These are phyloP conservation scores for Scelioninae gen. 1 DNA, from an alignment of 2,888 invertebrate genomes.

Conservation along the genomic window DNA sequence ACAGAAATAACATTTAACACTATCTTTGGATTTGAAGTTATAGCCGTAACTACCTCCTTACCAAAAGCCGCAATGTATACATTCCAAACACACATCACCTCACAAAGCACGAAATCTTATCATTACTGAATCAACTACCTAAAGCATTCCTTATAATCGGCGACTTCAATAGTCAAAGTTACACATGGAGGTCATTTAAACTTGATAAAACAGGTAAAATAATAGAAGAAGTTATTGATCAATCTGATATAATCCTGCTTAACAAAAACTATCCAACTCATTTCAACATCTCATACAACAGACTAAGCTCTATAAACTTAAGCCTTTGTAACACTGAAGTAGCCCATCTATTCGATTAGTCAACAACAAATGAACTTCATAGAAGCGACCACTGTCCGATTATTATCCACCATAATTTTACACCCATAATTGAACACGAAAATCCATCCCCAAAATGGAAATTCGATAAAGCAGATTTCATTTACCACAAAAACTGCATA, in stretches of 20 bases:
- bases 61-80: conserved; percentile 29
- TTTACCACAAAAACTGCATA: too few species aligned
- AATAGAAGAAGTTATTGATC: conserved; percentile 62
- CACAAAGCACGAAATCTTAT: background rate
- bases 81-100: conserved; percentile 31
- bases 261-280: conserved; percentile 61
- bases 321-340: background rate
- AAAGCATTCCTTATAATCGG: conserved; percentile 67
- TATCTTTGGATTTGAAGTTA: conserved; percentile 5
- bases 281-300: conserved; percentile 53
- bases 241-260: conserved; percentile 47
- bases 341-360: conserved; percentile 41
- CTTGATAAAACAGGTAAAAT: conserved; percentile 66
- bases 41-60: background rate
- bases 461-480: conserved; percentile 54
- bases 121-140: conserved; percentile 11
- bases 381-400: conserved; percentile 67
- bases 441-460: conserved; percentile 41
- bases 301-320: conserved; percentile 20
- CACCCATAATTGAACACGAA: background rate
- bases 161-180: conserved; percentile 49
- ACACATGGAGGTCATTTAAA: conserved; percentile 26
- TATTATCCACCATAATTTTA: conserved; percentile 16
- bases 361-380: conserved; percentile 22
- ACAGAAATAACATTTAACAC: conserved; percentile 36